Evolutionary conservation across 2,888 invertebrate species (phyloP).

Genomic region (Acleris literana): DNA sequence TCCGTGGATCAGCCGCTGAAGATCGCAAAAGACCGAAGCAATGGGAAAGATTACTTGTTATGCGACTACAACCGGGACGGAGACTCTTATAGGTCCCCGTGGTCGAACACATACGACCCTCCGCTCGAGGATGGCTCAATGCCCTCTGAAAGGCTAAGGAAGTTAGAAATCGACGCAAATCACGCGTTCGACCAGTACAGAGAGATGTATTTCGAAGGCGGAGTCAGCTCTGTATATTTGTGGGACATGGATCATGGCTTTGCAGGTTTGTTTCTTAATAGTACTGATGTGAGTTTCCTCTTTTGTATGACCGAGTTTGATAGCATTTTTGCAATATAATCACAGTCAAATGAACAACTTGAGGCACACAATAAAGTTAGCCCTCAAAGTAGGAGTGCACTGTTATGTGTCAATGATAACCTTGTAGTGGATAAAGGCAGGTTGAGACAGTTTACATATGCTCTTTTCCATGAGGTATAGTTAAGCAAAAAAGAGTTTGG

Average conservation of each 20-base stretch:
- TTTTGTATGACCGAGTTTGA: no score
- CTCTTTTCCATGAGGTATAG: no score
- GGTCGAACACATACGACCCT: slow-evolving; percentile 99
- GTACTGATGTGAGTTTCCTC: no score
- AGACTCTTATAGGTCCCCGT: slow-evolving; percentile 98
- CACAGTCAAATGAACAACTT: no score
- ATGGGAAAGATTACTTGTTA: slow-evolving; percentile 97
- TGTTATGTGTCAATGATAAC: no score
- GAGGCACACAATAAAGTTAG: no score
- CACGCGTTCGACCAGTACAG: slow-evolving; percentile 99
- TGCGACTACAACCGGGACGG: slow-evolving; percentile 99
- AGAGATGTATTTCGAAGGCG: slow-evolving; percentile 99
- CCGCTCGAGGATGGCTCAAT: slow-evolving; percentile 98
- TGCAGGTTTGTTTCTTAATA: slow-evolving; percentile 85
- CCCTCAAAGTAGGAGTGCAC: no score
- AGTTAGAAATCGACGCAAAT: slow-evolving; percentile 98
- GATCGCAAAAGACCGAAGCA: slow-evolving; percentile 96
- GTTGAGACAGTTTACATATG: no score
- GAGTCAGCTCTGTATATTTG: slow-evolving; percentile 99
- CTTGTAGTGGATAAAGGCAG: no score
- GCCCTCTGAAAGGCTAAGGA: slow-evolving; percentile 97
- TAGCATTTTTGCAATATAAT: no score
- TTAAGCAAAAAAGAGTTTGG: no score
- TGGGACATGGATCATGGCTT: slow-evolving; percentile 99
- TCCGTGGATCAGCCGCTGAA: slow-evolving; percentile 99